phyloP scores from a whole-genome alignment of 2,797 vertebrate genomes.

The Clarias platycephalus region DNA sequence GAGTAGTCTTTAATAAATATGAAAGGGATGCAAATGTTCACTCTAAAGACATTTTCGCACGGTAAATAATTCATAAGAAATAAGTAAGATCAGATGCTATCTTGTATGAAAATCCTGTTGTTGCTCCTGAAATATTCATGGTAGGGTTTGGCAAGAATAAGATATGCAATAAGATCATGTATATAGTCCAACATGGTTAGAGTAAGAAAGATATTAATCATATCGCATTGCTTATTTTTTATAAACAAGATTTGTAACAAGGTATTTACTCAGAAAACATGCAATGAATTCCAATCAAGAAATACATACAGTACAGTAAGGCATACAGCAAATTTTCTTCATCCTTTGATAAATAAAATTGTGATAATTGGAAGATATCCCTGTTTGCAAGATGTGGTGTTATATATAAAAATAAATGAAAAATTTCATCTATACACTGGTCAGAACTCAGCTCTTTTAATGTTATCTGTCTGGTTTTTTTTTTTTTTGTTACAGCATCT shows the following conservation, averaged over 20 bases:
- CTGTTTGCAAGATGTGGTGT: neutral
- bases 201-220: neutral
- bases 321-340: neutral
- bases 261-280: neutral
- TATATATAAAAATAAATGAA: too few species aligned
- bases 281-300: neutral
- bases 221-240: neutral
- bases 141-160: constrained; percentile 5
- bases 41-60: constrained; percentile 18
- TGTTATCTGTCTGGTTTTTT: too few species aligned
- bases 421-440: too few species aligned
- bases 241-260: neutral
- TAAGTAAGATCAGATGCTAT: constrained; percentile 26
- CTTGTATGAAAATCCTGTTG: constrained; percentile 21
- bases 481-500: too few species aligned
- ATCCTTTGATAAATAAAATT: neutral
- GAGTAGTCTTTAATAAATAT: constrained; percentile 4
- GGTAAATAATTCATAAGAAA: constrained; percentile 35
- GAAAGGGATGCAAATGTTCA: constrained; percentile 4
- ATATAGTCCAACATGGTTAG: neutral
- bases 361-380: neutral
- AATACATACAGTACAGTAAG: neutral
- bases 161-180: constrained; percentile 12
- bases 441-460: too few species aligned
- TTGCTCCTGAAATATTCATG: constrained; percentile 31